These are phyloP conservation scores for Teleogryllus oceanicus DNA, from an alignment of 2,888 invertebrate genomes.

Conservation along the genomic window DNA sequence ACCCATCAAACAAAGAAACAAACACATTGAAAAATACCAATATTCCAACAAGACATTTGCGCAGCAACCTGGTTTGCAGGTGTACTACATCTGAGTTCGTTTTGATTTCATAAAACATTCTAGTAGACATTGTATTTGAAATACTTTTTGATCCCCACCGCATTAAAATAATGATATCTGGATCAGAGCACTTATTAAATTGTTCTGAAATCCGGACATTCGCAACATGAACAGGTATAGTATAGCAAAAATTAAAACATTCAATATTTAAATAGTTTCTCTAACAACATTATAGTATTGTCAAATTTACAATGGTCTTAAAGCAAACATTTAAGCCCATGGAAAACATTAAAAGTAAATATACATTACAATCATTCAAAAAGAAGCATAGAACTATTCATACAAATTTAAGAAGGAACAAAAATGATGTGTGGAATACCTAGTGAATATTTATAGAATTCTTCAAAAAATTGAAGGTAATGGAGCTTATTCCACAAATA, in stretches of 20 bases:
- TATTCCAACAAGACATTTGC: background rate
- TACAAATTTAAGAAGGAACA: background rate
- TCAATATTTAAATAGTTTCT: background rate
- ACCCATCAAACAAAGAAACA: constrained; percentile 2
- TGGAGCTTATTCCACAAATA: background rate
- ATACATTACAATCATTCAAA: background rate
- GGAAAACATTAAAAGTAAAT: background rate
- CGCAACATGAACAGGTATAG: constrained; percentile 7
- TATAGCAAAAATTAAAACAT: background rate
- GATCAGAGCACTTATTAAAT: background rate
- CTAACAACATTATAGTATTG: background rate
- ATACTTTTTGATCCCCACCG: background rate
- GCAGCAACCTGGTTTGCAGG: too few relatives aligned
- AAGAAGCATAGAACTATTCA: background rate
- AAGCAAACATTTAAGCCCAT: background rate
- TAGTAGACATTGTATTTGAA: background rate
- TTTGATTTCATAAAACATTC: background rate
- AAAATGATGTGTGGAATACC: background rate
- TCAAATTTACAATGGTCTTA: background rate
- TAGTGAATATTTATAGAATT: background rate
- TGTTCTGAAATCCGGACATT: background rate
- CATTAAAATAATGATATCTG: background rate
- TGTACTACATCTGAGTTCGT: too few relatives aligned
- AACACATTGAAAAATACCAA: constrained; percentile 18
- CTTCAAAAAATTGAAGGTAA: background rate